Evolutionary conservation across 1,140 invertebrate genomes (phyloP), one percentile per base, ranked within the genome.

Genomic region (Halictus rubicundus): DNA sequence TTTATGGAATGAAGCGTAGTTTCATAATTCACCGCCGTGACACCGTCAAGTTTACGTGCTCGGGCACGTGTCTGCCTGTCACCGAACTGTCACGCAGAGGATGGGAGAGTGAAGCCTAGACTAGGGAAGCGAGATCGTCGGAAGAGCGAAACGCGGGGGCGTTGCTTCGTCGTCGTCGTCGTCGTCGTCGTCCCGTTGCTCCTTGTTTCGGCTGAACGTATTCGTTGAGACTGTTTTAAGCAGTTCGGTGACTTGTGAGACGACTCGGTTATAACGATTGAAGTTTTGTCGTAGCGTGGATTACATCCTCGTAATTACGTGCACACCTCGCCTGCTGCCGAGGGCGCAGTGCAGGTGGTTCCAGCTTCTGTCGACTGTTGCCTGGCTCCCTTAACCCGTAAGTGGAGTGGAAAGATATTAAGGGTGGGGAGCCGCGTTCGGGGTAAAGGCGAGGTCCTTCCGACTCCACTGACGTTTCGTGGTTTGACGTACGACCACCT

Each of bases 261-360:
- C 87, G 89, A 89, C 84, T 89, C 85, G 80, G 83, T 89, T 87
- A 87, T 89, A 89, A 89, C 88, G 88, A 89, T 89, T 88, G 84
- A 89, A 89, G 88, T 89, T 89, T 87, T 80, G 76, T 80, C 80
- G 71, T 82, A 60, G 68, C 83, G 68, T 85, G 68, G 84, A 85
- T 86, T 77, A 85, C 84, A 77, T 82, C 68, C 80, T 85, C 80
- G 83, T 85, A 85, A 86, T 86, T 86, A 81, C 71, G 59, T 25
- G 83, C 70, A 78, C 75, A 71, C 80, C 74, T 84, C 68, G 66
- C 65, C 52, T 65, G 21, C 19, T n/a, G 49, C 54, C 42, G 60
- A 66, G 25, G 37, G n/a, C 68, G 19, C n/a, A 49, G 32, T n/a
- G 59, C 75, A 63, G 59, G 32, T 71, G 75, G 8, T n/a, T 71